Percentiles rank a stretch among this genome's conserved stretches.
Evolutionary conservation across 2,113 vertebrate species (phyloP).

Genomic region (Aegithalos caudatus): DNA sequence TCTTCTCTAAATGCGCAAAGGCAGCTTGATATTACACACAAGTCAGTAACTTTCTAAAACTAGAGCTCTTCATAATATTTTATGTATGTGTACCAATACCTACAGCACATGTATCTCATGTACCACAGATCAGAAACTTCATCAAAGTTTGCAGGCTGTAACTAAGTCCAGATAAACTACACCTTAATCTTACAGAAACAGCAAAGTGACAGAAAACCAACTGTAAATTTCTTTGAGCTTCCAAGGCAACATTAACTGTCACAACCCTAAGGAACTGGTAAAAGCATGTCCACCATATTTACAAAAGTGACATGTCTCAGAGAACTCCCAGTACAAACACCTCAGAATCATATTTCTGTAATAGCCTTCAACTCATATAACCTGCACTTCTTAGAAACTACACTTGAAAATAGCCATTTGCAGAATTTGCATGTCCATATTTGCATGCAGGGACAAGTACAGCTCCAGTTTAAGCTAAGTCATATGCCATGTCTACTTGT

Average conservation of each 20-base stretch:
- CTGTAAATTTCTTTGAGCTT: neutral
- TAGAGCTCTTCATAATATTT: neutral
- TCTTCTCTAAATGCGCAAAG: neutral
- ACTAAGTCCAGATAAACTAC: neutral
- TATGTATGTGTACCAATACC: neutral
- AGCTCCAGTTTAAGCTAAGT: neutral
- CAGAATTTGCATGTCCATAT: neutral
- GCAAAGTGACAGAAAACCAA: neutral
- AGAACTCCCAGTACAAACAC: neutral
- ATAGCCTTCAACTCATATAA: neutral
- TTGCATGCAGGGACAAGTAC: neutral
- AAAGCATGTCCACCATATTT: neutral
- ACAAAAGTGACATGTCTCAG: neutral
- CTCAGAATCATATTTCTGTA: neutral
- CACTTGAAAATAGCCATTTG: neutral
- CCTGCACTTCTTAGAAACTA: neutral
- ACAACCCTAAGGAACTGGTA: neutral
- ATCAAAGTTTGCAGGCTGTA: neutral
- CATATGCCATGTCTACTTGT: fast-evolving
- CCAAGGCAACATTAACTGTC: neutral
- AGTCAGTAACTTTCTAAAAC: neutral
- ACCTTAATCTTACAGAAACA: neutral
- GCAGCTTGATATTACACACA: neutral
- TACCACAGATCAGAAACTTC: neutral
- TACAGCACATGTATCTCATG: neutral